These are phyloP conservation scores for Euproctis similis DNA, from an alignment of 2,888 invertebrate species.

Conservation along the genomic window DNA sequence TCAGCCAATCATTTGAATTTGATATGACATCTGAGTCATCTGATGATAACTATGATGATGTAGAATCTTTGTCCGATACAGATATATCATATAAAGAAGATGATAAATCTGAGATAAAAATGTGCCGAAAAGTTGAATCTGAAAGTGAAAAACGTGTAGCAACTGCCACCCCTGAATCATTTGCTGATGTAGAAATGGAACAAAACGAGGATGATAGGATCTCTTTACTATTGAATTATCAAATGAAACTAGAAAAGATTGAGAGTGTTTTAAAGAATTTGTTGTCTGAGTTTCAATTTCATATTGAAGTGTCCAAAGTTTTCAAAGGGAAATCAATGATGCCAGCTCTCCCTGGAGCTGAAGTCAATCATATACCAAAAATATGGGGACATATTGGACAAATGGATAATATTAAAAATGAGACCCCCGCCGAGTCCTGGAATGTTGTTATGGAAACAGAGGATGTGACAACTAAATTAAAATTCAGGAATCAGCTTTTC, in stretches of 20 bases:
- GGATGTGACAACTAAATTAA: constrained; percentile 39
- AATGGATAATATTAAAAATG: constrained; percentile 29
- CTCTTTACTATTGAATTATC: constrained; percentile 44
- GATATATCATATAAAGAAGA: constrained; percentile 36
- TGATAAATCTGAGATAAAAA: constrained; percentile 37
- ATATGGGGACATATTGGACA: constrained; percentile 29
- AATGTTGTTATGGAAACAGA: constrained; percentile 54
- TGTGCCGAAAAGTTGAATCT: constrained; percentile 52
- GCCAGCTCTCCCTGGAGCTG: constrained; percentile 29
- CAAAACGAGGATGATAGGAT: constrained; percentile 51
- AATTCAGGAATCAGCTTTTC: constrained; percentile 45
- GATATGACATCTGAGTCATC: constrained; percentile 43
- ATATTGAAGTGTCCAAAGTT: constrained; percentile 61
- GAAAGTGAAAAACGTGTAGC: constrained; percentile 25
- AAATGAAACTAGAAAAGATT: constrained; percentile 50
- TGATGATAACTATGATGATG: constrained; percentile 44
- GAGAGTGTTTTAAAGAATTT: constrained; percentile 48
- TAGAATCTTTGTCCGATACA: constrained; percentile 49
- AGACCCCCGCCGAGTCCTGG: constrained; percentile 47
- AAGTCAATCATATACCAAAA: constrained; percentile 32
- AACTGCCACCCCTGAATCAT: constrained; percentile 52
- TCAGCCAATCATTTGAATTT: constrained; percentile 53
- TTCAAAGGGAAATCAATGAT: constrained; percentile 44
- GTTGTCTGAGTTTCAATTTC: constrained; percentile 55
- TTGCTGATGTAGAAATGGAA: constrained; percentile 55